Conservation (phyloP, 1,140 invertebrate species). For the Ceratina calcarata region DNA sequence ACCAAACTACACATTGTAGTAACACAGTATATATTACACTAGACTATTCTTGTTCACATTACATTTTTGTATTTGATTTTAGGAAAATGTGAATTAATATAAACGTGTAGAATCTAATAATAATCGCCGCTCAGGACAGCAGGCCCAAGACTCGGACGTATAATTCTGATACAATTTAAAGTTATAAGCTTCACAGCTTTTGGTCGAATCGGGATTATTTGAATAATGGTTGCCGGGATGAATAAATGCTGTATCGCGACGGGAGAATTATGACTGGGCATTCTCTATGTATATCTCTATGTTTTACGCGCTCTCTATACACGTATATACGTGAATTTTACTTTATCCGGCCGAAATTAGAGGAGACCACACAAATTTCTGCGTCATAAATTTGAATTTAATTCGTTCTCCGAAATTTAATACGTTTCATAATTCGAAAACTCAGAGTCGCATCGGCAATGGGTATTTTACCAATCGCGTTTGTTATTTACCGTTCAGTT, state of each 20-base stretch:
- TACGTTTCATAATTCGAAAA: background rate
- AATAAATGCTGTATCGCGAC: background rate
- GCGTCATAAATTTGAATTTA: background rate
- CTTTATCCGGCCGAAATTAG: background rate
- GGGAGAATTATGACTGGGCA: background rate
- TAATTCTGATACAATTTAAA: background rate
- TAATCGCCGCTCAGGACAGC: background rate
- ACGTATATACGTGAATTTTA: background rate
- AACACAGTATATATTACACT: no score
- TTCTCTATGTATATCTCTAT: no score
- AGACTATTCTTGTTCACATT: no score
- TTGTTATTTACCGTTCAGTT: background rate
- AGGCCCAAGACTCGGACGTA: no score
- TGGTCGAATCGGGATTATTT: conserved; percentile 5
- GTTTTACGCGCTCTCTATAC: no score
- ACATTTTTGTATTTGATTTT: no score
- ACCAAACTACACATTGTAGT: no score
- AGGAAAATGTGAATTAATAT: no score
- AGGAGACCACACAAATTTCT: background rate
- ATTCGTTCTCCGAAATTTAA: background rate
- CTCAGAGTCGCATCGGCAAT: background rate
- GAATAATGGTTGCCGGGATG: background rate
- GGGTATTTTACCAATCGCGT: background rate
- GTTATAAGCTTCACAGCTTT: background rate
- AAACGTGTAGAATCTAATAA: background rate